phyloP scores from a whole-genome alignment of 2,888 invertebrate genomes.

The Ophioninae sp. region DNA sequence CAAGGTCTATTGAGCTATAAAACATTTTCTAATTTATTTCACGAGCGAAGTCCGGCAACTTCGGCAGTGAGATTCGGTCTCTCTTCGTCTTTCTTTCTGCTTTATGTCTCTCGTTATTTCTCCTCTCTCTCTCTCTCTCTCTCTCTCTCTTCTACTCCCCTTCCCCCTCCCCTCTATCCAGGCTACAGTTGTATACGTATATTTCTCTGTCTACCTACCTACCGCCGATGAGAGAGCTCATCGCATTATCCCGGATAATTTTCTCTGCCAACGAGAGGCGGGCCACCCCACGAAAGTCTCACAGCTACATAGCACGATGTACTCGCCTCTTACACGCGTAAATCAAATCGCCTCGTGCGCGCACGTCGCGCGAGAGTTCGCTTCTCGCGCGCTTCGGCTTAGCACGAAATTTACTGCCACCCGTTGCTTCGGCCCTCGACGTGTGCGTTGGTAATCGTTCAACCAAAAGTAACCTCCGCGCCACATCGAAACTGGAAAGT shows the following conservation, averaged over 20 bases:
- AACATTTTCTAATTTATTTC: constrained; percentile 60
- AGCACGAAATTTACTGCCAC: constrained; percentile 74
- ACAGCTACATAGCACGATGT: constrained; percentile 62
- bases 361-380: constrained; percentile 42
- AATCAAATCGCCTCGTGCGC: constrained; percentile 71
- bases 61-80: constrained; percentile 41
- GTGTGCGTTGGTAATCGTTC: constrained; percentile 45
- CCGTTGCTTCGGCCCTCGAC: constrained; percentile 36
- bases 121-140: constrained; percentile 6
- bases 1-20: constrained; percentile 59
- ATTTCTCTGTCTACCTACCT: constrained; percentile 49
- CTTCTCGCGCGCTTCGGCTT: constrained; percentile 69
- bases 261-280: constrained; percentile 60
- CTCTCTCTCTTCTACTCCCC: neutral
- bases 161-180: neutral
- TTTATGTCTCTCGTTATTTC: constrained; percentile 35
- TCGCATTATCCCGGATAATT: constrained; percentile 66
- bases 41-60: constrained; percentile 44
- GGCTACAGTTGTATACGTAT: constrained; percentile 10
- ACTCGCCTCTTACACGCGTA: constrained; percentile 69
- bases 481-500: constrained; percentile 10
- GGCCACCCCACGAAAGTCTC: constrained; percentile 64
- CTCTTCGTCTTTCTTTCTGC: constrained; percentile 22
- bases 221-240: constrained; percentile 66
- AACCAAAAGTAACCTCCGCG: constrained; percentile 25